Base-by-base conservation (phyloP, 2,113 vertebrate species). In the Saimiri boliviensis region DNA sequence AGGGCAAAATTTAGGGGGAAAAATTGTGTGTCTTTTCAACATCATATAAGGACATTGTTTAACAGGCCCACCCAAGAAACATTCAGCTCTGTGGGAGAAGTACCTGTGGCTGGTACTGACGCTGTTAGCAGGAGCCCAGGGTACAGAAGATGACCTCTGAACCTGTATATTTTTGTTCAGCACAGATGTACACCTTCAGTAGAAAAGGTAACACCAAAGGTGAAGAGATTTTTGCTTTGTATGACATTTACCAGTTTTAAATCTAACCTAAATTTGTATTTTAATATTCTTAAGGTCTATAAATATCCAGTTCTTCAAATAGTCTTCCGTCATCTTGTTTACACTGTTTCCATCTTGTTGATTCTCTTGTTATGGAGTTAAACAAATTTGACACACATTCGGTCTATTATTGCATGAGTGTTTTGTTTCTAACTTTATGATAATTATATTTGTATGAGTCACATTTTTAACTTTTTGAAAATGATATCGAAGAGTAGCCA, bases 241-340 rank as follows among this genome's bases (percentile, higher is more conserved):
- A 14, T 37, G 49, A 66, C 8, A 60, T 30, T 85, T 6, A 80
- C 10, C 35, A 87, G 40, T 52, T 81, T 95, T 86, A 63, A 32
- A 71, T 10, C 35, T 84, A 90, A 84, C 1, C 35, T 89, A 89
- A 86, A 81, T 84, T 58, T 80, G 8, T 89, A 90, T 93, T 94
- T 60, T 81, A 83, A 86, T 83, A 60, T 71, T 93, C 94, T 37
- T 47, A 88, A 92, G 52, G 56, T 1, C 70, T 96, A 66, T 82
- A 86, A 97, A 89, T 95, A 74, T 9, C 16, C 1, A 83, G 13
- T 63, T 95, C 71, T 47, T 85, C 86, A 93, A 95, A 89, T 52
- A 93, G 45, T 77, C 21, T 82, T 95, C 91, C 49, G 40, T 11
- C 52, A 66, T 40, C 32, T 60, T 89, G n/a, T 81, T 96, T 93